Evolutionary conservation across 2,113 vertebrate species (phyloP).

Genomic region (Orycteropus afer): DNA sequence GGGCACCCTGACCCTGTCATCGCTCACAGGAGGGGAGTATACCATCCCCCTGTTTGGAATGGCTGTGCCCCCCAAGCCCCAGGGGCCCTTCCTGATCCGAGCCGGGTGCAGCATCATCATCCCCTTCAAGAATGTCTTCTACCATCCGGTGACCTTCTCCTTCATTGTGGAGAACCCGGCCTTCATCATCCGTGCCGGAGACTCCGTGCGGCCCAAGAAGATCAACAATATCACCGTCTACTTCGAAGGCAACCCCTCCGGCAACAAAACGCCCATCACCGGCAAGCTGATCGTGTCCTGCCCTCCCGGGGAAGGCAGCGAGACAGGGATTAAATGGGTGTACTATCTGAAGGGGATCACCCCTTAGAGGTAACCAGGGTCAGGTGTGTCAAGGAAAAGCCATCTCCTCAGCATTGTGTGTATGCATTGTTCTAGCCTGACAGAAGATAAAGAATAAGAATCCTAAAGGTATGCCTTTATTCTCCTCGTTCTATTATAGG

Average conservation of each 20-base stretch:
- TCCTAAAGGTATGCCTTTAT: background rate
- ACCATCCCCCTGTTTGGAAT: constrained; percentile 88
- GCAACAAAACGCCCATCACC: constrained; percentile 78
- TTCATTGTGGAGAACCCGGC: constrained; percentile 87
- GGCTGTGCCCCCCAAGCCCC: constrained; percentile 88
- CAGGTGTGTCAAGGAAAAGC: background rate
- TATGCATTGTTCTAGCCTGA: background rate
- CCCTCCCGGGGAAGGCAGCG: constrained; percentile 73
- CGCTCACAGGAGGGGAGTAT: constrained; percentile 86
- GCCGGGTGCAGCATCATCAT: constrained; percentile 84
- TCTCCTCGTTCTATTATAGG: background rate
- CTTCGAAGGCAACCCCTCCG: constrained; percentile 81
- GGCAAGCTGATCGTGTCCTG: constrained; percentile 88
- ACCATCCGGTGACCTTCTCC: constrained; percentile 84
- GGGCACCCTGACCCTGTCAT: constrained; percentile 86
- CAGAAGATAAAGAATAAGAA: background rate
- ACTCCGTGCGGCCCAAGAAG: constrained; percentile 87
- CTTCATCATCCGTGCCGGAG: constrained; percentile 85
- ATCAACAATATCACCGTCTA: constrained; percentile 83
- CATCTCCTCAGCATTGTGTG: background rate
- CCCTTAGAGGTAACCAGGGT: constrained; percentile 56
- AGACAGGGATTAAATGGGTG: constrained; percentile 85
- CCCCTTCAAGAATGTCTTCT: constrained; percentile 93
- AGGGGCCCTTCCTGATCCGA: constrained; percentile 89
- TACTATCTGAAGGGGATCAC: constrained; percentile 90